Evolutionary conservation across 2,797 vertebrate genomes (phyloP).

Genomic region (Semaprochilodus insignis): DNA sequence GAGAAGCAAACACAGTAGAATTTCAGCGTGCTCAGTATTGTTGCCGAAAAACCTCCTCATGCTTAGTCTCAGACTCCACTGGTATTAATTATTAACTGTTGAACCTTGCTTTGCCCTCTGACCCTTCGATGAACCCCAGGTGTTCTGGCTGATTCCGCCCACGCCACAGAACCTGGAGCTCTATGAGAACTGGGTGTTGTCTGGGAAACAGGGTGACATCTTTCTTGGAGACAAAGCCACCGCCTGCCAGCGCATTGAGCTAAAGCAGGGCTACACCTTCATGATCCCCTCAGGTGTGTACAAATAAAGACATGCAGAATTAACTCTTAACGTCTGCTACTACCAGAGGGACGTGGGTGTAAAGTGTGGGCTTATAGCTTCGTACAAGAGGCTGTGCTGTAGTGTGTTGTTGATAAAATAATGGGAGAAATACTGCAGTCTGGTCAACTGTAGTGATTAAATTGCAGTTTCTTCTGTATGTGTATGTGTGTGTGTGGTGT

Average conservation of each 20-base stretch:
- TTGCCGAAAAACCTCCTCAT: neutral
- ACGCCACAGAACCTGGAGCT: conserved; percentile 94
- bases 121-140: conserved; percentile 72
- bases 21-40: neutral
- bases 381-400: neutral
- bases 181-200: conserved; percentile 98
- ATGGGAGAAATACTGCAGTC: no score
- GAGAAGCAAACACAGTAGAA: conserved; percentile 44
- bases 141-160: conserved; percentile 98
- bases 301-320: conserved; percentile 48
- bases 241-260: conserved; percentile 93
- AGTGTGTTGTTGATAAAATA: neutral
- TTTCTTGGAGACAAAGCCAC: conserved; percentile 94
- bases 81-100: neutral
- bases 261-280: conserved; percentile 96
- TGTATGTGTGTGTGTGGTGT: neutral
- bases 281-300: conserved; percentile 98
- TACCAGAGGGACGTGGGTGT: neutral
- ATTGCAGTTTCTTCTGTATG: neutral
- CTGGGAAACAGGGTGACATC: conserved; percentile 97
- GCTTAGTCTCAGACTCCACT: no score
- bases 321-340: neutral
- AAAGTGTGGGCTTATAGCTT: no score
- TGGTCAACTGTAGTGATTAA: neutral
- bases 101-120: neutral